phyloP scores from a whole-genome alignment of 2,113 vertebrate species.

The Oryzias celebensis region DNA sequence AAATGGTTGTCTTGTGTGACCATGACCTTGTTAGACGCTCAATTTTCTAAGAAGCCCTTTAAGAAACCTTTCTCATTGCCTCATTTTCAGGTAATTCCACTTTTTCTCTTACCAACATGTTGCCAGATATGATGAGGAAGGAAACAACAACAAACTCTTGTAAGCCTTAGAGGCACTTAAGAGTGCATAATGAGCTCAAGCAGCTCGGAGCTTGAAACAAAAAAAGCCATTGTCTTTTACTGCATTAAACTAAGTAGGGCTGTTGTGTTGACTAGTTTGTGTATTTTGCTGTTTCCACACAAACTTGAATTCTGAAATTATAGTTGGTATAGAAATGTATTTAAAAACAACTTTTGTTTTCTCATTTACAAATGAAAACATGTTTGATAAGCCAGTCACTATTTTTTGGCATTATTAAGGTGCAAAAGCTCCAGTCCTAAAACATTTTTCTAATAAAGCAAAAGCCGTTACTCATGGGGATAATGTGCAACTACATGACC shows the following conservation, averaged over 20 bases:
- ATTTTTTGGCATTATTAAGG: too few species aligned
- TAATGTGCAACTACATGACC: too few species aligned
- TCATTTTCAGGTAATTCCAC: slow-evolving; percentile 87
- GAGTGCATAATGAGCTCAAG: slow-evolving; percentile 19
- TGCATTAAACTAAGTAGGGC: not conserved
- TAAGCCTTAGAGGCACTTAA: slow-evolving; percentile 33
- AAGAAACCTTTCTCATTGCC: slow-evolving; percentile 88
- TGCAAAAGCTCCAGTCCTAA: too few species aligned
- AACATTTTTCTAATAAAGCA: too few species aligned
- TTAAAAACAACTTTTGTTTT: too few species aligned
- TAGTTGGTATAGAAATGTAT: too few species aligned
- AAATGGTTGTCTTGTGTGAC: slow-evolving; percentile 87
- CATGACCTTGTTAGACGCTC: slow-evolving; percentile 91
- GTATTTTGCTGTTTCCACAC: not conserved
- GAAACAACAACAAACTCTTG: slow-evolving; percentile 82
- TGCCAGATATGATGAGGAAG: slow-evolving; percentile 87
- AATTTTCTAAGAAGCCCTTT: slow-evolving; percentile 85
- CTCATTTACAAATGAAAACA: too few species aligned
- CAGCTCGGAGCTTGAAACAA: slow-evolving; percentile 7
- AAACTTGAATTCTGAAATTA: too few species aligned
- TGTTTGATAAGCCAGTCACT: too few species aligned
- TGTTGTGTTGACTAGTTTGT: not conserved
- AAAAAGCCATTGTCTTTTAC: not conserved
- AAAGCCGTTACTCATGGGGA: too few species aligned
- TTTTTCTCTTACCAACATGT: slow-evolving; percentile 85